Base-by-base conservation (phyloP, 1,140 invertebrate species). In the Bombus superbus region DNA sequence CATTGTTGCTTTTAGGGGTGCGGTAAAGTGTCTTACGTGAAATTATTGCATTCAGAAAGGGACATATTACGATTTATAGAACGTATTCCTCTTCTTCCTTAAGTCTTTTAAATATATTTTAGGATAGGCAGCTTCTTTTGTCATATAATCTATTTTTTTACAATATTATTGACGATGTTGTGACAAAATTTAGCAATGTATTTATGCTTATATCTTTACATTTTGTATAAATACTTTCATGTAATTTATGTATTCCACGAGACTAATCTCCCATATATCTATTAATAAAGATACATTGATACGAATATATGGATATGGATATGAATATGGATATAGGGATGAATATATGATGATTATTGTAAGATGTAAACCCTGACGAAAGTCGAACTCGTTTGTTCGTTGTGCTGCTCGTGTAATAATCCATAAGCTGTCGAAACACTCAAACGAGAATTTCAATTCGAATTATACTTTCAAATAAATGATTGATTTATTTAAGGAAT, bases 351-450 rank as follows among this genome's bases (percentile, higher is more conserved):
- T 3, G 32, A 35, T 35, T 25, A 35, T 35, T 22, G n/a, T 18
- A 64, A 64, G n/a, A 22, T 22, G 42, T 38, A 8, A 35, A 68
- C 15, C 32, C n/a, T 3, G n/a, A 68, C 2, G 62, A 68, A 79
- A 79, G 40, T 68, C n/a, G 40, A 66, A 68, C n/a, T 25, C 18
- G 40, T 79, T 66, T 79, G 71, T 72, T 72, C 69, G 69, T 40
- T 22, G 59, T 62, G 59, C 59, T 11, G 59, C 59, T 62, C 10
- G 28, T 62, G 28, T 62, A 62, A 59, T 59, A 59, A 62, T 62
- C 66, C 66, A 8, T 68, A 35, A 38, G 18, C 66, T 38, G 22
- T 68, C 25, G 18, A 25, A 68, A 68, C 2, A 22, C 22, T 9
- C 18, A 35, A 68, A 1, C 66, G 66, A 38, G 66, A 68, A 38